Evolutionary conservation across 2,888 invertebrate species (phyloP), one percentile per base, ranked within the genome.

Genomic region (Lypha dubia): DNA sequence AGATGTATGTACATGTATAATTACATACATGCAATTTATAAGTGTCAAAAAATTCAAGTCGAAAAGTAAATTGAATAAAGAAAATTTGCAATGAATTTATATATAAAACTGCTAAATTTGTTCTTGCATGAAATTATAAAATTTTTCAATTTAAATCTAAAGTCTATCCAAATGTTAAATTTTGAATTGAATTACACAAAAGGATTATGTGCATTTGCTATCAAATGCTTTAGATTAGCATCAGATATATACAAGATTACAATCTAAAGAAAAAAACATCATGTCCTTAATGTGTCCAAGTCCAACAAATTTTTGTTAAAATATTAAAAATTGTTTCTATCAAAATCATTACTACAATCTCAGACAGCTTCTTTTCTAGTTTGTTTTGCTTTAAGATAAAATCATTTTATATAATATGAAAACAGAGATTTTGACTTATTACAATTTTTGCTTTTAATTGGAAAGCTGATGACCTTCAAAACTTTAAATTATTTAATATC

Each of bases 41-140:
- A 74, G 79, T 80, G 79, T 67, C 79, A 73, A 67, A 80, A 49
- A 32, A 67, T 80, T 22, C 35, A 71, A 74, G 58, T 60, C 67
- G 17, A 67, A 73, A 74, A 32, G 41, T 51, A 74, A 73, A 79
- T 79, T 56, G 65, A 80, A 74, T 74, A 67, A 63, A 53, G 56
- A 11, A 35, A 63, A 51, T 73, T 41, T 67, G n/a, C n/a, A n/a
- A n/a, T n/a, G n/a, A n/a, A n/a, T n/a, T n/a, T 44, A 24, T 65
- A 73, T 65, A 74, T 60, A 49, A 51, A 60, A 73, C 58, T 73
- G 11, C 58, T 15, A 73, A 79, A 73, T 41, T 65, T 56, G 13
- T 60, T 80, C 65, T 58, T 65, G 73, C 79, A 74, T 80, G 65
- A 80, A 80, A 80, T 80, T 80, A 49, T 74, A 74, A 73, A n/a